These are phyloP conservation scores for Albula goreensis DNA, from an alignment of 2,113 vertebrate species.

Conservation along the genomic window DNA sequence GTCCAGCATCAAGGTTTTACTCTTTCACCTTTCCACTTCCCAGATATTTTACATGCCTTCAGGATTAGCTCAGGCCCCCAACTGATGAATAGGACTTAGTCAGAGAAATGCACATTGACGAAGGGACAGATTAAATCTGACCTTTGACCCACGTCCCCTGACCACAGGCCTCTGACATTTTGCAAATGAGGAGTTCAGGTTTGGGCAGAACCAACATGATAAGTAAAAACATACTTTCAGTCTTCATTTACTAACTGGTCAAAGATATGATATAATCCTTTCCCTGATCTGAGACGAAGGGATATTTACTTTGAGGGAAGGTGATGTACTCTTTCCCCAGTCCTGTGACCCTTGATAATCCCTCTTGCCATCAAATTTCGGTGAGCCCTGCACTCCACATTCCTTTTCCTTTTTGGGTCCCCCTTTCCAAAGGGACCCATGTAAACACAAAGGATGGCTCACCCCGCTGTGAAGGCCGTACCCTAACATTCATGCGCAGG, in stretches of 20 bases:
- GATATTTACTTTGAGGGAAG: background rate
- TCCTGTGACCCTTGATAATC: background rate
- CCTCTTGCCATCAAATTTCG: background rate
- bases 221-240: background rate
- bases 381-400: background rate
- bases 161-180: background rate
- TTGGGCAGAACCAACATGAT: background rate
- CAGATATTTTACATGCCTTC: background rate
- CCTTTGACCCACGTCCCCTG: background rate
- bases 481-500: background rate
- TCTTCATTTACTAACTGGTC: background rate
- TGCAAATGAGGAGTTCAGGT: background rate
- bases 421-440: conserved; percentile 3
- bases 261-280: background rate
- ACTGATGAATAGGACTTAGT: background rate
- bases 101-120: background rate
- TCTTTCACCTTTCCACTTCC: background rate
- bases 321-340: background rate
- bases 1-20: background rate
- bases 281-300: background rate
- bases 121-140: conserved; percentile 5
- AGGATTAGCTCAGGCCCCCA: background rate
- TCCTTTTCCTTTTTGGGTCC: background rate
- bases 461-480: background rate
- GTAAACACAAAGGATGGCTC: background rate